Conservation (phyloP, 2,113 vertebrate genomes). For the Sorex fumeus region DNA sequence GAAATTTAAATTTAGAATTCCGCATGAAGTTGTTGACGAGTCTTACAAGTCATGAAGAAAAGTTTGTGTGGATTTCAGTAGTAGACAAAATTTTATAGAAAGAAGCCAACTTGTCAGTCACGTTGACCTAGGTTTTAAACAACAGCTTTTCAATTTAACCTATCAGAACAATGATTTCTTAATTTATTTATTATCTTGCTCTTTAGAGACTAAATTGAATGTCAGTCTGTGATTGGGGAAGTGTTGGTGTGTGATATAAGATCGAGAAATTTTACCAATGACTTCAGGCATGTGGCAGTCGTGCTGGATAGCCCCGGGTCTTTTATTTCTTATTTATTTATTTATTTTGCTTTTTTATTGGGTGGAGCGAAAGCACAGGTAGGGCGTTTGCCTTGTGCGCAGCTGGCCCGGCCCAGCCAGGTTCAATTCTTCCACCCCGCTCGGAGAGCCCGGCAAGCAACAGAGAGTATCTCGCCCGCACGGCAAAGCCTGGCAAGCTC, state of each 20-base stretch:
- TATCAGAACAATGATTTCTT: background rate
- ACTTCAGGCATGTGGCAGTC: background rate
- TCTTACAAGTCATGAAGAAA: background rate
- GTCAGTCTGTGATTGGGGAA: background rate
- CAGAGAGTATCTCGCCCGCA: no score
- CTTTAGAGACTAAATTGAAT: background rate
- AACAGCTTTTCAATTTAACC: background rate
- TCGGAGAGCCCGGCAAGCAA: no score
- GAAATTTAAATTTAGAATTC: background rate
- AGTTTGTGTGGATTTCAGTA: slow-evolving; percentile 1
- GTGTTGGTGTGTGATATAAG: background rate
- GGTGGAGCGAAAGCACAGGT: no score
- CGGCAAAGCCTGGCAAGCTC: no score
- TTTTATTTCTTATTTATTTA: no score
- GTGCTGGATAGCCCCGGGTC: background rate
- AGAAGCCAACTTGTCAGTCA: background rate
- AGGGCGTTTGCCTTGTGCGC: no score
- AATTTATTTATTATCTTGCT: background rate
- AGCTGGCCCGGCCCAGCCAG: no score
- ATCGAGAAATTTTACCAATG: no score
- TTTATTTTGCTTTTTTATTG: no score
- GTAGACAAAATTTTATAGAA: background rate
- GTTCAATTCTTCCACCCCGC: no score
- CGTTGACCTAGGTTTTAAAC: background rate
- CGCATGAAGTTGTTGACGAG: background rate